Evolutionary conservation across 1,140 invertebrate genomes (phyloP), one percentile per base, ranked within the genome.

Genomic region (Araneus ventricosus): DNA sequence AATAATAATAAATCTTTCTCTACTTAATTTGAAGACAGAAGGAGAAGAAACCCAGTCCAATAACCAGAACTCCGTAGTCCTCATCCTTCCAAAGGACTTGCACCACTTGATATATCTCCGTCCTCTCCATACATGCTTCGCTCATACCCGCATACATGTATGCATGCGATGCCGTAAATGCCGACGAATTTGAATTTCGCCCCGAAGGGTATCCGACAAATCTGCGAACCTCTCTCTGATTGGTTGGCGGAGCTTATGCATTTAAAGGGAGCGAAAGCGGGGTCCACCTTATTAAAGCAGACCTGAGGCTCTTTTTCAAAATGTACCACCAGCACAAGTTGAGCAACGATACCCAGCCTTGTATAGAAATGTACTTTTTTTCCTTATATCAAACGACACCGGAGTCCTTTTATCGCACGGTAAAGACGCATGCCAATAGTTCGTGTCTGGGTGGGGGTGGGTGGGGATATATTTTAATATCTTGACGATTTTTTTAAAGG

Each of bases 221-320:
- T 84, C 89, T 79, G 63, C 39, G 57, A 67, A 63, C 27, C 89
- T 45, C 80, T n/a, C 75, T 82, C 89, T 91, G 89, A 91, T 91
- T 91, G 89, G 89, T 63, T 45, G 89, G 37, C 57, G 79, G 57
- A 91, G 75, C 79, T 84, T 91, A 91, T 91, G 89, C 89, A 91
- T 91, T 91, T 91, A 91, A 79, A 91, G 79, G 79, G 27, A 91
- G 34, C 37, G 30, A 89, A 89, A 89, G 88, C 67, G 88, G 45
- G 59, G 39, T 22, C 88, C 70, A 91, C 89, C 89, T 91, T 91
- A 91, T 91, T 91, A 84, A 91, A 91, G 57, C 89, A 91, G 89
- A 84, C 89, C 75, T 10, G 30, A 39, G 89, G 89, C 70, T 84
- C 89, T 91, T 91, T 84, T 91, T 41, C 89, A 84, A 84, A 91